A percentile compares a stretch with the other conserved stretches of the same genome.
These are phyloP conservation scores for Nerophis ophidion DNA, from an alignment of 2,113 vertebrate genomes.

Conservation along the genomic window DNA sequence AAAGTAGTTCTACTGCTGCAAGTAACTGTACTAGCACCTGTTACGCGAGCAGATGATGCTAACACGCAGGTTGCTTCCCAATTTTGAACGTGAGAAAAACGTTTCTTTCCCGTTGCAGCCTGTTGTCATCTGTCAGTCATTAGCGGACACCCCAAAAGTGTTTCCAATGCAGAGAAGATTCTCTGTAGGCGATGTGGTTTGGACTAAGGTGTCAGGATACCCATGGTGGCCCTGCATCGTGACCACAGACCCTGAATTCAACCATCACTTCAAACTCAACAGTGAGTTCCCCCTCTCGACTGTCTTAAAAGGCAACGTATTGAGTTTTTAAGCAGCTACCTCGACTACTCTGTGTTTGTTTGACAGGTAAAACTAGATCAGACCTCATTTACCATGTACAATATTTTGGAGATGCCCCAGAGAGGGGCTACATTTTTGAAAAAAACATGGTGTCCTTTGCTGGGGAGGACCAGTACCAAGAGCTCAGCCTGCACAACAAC, in stretches of 20 bases:
- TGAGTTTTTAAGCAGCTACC: background rate
- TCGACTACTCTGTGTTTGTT: background rate
- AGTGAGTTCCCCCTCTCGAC: conserved; percentile 41
- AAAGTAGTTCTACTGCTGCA: no score
- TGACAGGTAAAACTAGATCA: conserved; percentile 74
- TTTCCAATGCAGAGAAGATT: conserved; percentile 46
- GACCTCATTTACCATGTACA: conserved; percentile 88
- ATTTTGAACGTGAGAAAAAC: no score
- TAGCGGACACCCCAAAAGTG: background rate
- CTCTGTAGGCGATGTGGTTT: conserved; percentile 84
- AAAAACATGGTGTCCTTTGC: conserved; percentile 89
- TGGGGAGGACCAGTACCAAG: conserved; percentile 84
- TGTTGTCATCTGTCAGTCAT: conserved; percentile 6
- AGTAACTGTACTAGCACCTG: no score
- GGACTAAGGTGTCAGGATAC: conserved; percentile 94
- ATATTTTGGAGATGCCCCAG: conserved; percentile 92
- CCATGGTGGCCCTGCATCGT: conserved; percentile 99
- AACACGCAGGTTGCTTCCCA: no score
- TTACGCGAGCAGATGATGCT: no score
- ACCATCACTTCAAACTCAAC: conserved; percentile 83
- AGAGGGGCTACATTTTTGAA: conserved; percentile 92
- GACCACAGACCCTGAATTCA: conserved; percentile 84
- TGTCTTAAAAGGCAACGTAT: no score
- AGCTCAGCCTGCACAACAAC: conserved; percentile 79
- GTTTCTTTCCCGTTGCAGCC: conserved; percentile 24